Percentiles rank a stretch among this genome's conserved stretches.
Conservation (phyloP, 2,888 invertebrate species). For the Heliconius sara region DNA sequence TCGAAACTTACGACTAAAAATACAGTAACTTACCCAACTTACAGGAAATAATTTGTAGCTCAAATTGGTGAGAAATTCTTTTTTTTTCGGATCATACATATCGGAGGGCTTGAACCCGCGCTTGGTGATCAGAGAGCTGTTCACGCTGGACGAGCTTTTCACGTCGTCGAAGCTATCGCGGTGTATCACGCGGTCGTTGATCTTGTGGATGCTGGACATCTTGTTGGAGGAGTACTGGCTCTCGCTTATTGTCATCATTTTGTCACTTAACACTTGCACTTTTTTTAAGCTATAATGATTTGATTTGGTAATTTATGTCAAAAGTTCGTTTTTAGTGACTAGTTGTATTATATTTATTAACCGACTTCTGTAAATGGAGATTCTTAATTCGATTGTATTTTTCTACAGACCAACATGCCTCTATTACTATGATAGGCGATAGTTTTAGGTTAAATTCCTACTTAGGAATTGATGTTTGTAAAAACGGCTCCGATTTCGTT, state of each 20-base stretch:
- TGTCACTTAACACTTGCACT: slow-evolving; percentile 50
- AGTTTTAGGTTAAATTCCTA: neutral
- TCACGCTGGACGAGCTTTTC: slow-evolving; percentile 78
- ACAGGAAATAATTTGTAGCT: slow-evolving; percentile 92
- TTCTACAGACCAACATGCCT: too few relatives aligned
- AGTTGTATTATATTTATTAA: slow-evolving; percentile 42
- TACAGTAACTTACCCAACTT: slow-evolving; percentile 88
- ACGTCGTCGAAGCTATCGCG: slow-evolving; percentile 78
- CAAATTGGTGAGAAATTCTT: slow-evolving; percentile 90
- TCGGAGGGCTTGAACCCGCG: slow-evolving; percentile 94
- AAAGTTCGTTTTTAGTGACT: slow-evolving; percentile 51
- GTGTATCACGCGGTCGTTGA: slow-evolving; percentile 79
- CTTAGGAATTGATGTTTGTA: neutral
- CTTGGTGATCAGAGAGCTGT: slow-evolving; percentile 86
- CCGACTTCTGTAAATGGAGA: too few relatives aligned
- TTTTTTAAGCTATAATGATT: slow-evolving; percentile 38
- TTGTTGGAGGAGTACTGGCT: slow-evolving; percentile 81
- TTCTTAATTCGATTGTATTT: too few relatives aligned
- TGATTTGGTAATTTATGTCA: slow-evolving; percentile 47
- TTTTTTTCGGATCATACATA: slow-evolving; percentile 91
- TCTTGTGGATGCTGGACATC: slow-evolving; percentile 78
- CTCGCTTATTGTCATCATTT: slow-evolving; percentile 83
- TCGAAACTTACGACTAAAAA: slow-evolving; percentile 65
- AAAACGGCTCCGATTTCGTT: neutral
- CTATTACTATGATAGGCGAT: too few relatives aligned